Evolutionary conservation across 2,888 invertebrate species (phyloP), one percentile per base, ranked within the genome.

Genomic region (Synanthedon vespiformis): DNA sequence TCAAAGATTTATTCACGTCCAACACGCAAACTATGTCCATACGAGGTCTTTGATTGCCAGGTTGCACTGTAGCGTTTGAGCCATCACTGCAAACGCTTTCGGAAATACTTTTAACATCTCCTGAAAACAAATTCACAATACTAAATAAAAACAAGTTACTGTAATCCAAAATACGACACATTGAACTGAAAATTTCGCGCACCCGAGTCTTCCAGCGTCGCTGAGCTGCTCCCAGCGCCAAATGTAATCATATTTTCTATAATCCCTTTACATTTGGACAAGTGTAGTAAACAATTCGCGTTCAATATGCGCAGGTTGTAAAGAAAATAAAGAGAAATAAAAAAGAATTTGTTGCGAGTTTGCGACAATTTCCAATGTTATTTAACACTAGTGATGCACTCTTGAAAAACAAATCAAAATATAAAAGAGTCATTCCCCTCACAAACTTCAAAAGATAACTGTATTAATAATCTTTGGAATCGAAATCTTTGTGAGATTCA

Each of bases 21-120:
- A 96, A 89, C 58, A 96, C 94, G 83, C 95, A 95, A 52, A 93
- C 96, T 57, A 97, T 94, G 77, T 96, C 95, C 94, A 96, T 95
- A 62, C 91, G 90, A 22, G 92, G 91, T 61, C 92, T 72, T 57
- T 78, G 80, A 61, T 78, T 84, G 50, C 80, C 78, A 14, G 84
- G 69, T 61, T 87, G 87, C 40, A 88, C 82, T 5, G 88, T 88
- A 44, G 87, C 83, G 59, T 73, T 84, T n/a, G 88, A 88, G 11
- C 87, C 88, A 84, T 88, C 88, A 58, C 88, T 88, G 65, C 88
- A 86, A 52, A 88, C 72, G 72, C 88, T 88, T 63, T 88, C 88
- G 67, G 88, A 87, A 64, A 87, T 84, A 68, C 88, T 88, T 65
- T 85, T 80, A 57, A 82, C 86, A 77, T 88, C 88, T 57, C 86